Evolutionary conservation across 1,140 invertebrate genomes (phyloP), one percentile per base, ranked within the genome.

Genomic region (Dreissena polymorpha): DNA sequence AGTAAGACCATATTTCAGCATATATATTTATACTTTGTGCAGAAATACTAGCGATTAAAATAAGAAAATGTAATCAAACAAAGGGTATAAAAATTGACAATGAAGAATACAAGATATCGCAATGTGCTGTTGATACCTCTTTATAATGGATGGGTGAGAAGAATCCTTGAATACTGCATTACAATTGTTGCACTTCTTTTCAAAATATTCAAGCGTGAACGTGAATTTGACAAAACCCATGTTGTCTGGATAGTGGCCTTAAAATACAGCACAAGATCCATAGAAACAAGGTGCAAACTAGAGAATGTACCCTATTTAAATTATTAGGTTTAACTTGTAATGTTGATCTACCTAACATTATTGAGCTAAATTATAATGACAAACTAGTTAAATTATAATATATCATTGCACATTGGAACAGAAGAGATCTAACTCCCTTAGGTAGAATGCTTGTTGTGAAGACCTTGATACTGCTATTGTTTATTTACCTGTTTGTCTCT

Each of bases 11-110:
- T 23, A 57, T 63, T 14, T 75, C 73, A 8, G 27, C 57, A n/a
- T 75, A 75, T 63, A 29, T 75, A 14, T 75, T 75, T 27, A 75
- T 75, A n/a, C 27, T 75, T 7, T 75, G 73, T 75, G 73, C 39
- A n/a, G 25, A n/a, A 64, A 75, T 75, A 21, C n/a, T 60, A 53
- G 39, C n/a, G 0, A 72, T 18, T 53, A n/a, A 53, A n/a, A 49
- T 51, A 23, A 77, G 21, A 55, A 27, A 77, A 65, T 67, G 68
- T 51, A 2, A 29, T 27, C 10, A 67, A 51, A 77, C 65, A 1
- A 77, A 77, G 23, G 63, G 64, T n/a, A 67, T 77, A 16, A 77
- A 23, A 23, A 50, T 67, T 25, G 68, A 77, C 53, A 64, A 53
- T 53, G 25, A n/a, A 13, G 74, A 68, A 39, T 77, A 57, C 53